A percentile compares a stretch with the other conserved stretches of the same genome.
These are phyloP conservation scores for Linurgus olivaceus DNA, from an alignment of 2,797 vertebrate species.

Conservation along the genomic window DNA sequence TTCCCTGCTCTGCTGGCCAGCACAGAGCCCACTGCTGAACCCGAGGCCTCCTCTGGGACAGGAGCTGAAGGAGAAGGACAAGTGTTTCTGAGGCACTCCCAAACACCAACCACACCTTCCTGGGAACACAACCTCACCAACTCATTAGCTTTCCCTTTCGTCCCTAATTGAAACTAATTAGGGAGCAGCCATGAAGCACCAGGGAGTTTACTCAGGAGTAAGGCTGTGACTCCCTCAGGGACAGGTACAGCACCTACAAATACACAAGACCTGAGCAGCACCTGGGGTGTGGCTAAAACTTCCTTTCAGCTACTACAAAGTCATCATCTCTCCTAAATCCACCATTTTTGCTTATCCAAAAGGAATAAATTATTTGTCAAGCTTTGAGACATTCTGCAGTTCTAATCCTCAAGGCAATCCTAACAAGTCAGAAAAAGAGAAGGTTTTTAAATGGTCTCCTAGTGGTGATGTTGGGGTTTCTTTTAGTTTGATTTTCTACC, in stretches of 20 bases:
- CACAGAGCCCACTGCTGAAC: background rate
- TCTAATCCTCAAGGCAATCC: background rate
- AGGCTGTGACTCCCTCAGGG: background rate
- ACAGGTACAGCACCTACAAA: background rate
- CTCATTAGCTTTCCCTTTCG: background rate
- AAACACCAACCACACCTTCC: background rate
- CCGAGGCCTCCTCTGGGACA: background rate
- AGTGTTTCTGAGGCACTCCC: background rate
- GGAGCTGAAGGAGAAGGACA: background rate
- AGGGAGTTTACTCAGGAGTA: background rate
- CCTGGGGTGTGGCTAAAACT: background rate
- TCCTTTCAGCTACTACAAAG: background rate
- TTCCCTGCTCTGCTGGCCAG: background rate
- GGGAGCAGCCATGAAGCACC: background rate
- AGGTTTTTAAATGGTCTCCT: background rate
- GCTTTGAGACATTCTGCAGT: background rate
- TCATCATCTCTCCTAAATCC: background rate
- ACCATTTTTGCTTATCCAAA: background rate
- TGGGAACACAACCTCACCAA: background rate
- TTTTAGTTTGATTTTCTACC: background rate
- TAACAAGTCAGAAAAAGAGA: background rate
- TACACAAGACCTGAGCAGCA: background rate
- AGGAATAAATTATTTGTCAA: background rate
- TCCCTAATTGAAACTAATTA: background rate
- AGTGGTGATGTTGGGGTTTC: background rate